Evolutionary conservation across 2,797 vertebrate species (phyloP).

Genomic region (Myripristis jacobus): DNA sequence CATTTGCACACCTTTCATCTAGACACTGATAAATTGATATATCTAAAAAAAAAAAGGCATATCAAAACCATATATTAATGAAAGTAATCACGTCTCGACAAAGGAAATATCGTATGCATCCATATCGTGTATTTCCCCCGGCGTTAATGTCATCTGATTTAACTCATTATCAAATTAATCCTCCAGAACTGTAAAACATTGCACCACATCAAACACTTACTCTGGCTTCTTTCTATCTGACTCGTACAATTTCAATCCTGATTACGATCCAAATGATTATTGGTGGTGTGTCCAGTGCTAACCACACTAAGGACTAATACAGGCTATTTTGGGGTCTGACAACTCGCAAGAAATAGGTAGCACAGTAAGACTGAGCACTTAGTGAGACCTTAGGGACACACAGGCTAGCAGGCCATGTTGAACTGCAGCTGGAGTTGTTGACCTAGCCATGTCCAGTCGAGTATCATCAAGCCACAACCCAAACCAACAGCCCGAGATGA

Average conservation of each 20-base stretch:
- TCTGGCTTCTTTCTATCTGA: constrained; percentile 59
- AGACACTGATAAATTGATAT: constrained; percentile 39
- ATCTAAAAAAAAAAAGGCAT: constrained; percentile 60
- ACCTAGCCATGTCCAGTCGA: constrained; percentile 64
- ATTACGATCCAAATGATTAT: constrained; percentile 62
- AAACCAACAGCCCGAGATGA: constrained; percentile 61
- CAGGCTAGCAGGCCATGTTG: constrained; percentile 59
- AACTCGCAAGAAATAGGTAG: constrained; percentile 54
- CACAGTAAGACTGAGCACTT: constrained; percentile 63
- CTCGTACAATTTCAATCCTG: constrained; percentile 61
- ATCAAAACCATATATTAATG: constrained; percentile 53
- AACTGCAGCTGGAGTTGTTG: constrained; percentile 72
- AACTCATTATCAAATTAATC: constrained; percentile 63
- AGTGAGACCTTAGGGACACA: constrained; percentile 59
- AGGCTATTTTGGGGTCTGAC: constrained; percentile 61
- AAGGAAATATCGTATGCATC: constrained; percentile 55
- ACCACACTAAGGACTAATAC: constrained; percentile 54
- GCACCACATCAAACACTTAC: constrained; percentile 61
- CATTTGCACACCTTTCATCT: constrained; percentile 76
- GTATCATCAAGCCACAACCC: constrained; percentile 58
- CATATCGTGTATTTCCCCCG: constrained; percentile 49
- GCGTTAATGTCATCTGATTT: constrained; percentile 69
- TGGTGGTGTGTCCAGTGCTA: constrained; percentile 63
- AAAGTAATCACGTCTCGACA: constrained; percentile 56
- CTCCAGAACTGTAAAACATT: constrained; percentile 63